Conservation (phyloP, 2,888 invertebrate species). For the Lochmaea capreae region DNA sequence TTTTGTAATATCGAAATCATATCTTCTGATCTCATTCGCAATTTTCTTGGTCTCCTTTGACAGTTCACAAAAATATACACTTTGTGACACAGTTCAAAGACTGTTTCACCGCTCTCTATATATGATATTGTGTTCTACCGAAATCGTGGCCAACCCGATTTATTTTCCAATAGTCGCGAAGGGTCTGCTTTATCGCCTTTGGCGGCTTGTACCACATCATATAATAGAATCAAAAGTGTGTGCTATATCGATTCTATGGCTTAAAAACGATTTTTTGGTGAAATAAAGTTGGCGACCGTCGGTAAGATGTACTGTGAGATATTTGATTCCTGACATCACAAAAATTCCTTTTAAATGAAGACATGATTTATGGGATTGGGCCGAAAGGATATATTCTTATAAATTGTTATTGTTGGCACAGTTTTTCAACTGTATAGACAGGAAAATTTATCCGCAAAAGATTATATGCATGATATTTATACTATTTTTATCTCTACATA, state of each 20-base stretch:
- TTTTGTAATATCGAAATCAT: slow-evolving; percentile 59
- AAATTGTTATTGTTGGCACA: no score
- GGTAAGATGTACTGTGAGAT: slow-evolving; percentile 19
- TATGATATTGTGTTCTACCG: slow-evolving; percentile 41
- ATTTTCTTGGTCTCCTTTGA: slow-evolving; percentile 56
- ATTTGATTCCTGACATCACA: slow-evolving; percentile 7
- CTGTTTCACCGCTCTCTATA: slow-evolving; percentile 34
- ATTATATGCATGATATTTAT: no score
- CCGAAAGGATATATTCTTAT: no score
- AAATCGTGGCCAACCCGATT: slow-evolving; percentile 40
- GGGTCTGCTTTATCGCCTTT: slow-evolving; percentile 47
- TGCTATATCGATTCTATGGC: slow-evolving; percentile 8
- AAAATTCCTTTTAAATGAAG: not conserved
- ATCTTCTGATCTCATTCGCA: slow-evolving; percentile 56
- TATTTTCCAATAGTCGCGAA: slow-evolving; percentile 45
- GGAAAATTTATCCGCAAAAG: no score
- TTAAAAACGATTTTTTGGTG: slow-evolving; percentile 19
- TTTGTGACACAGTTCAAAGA: slow-evolving; percentile 48
- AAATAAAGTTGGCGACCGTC: slow-evolving; percentile 19
- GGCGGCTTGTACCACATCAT: slow-evolving; percentile 35
- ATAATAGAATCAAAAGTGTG: slow-evolving; percentile 38
- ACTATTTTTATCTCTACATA: no score
- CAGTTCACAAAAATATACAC: slow-evolving; percentile 48
- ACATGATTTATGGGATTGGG: no score
- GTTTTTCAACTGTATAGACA: no score